phyloP scores from a whole-genome alignment of 2,797 vertebrate genomes.

The Mus caroli region DNA sequence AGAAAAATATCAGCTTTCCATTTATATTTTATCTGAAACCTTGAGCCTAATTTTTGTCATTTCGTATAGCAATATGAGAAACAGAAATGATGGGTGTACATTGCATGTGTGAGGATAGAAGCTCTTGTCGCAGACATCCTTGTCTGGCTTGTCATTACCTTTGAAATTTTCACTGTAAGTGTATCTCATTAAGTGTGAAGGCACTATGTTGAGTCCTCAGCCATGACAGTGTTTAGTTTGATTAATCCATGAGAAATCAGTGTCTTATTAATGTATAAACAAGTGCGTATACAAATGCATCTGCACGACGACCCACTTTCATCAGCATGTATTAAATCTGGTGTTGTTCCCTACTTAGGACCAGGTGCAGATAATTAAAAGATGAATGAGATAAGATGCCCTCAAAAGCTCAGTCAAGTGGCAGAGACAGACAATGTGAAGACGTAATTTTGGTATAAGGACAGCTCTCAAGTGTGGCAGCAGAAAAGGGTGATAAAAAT shows the following conservation, averaged over 20 bases:
- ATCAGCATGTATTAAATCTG: conserved; percentile 7
- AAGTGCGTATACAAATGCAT: conserved; percentile 21
- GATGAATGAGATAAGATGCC: conserved; percentile 46
- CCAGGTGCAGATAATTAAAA: conserved; percentile 62
- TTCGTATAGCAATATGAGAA: background rate
- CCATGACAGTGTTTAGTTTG: conserved; percentile 29
- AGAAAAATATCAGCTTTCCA: background rate
- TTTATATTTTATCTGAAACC: background rate
- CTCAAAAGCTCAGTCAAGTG: conserved; percentile 65
- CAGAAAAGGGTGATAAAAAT: background rate
- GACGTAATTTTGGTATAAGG: background rate
- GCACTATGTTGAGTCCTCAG: background rate
- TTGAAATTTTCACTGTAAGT: background rate
- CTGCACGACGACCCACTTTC: background rate
- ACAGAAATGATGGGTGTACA: background rate
- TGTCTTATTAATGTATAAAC: conserved; percentile 62
- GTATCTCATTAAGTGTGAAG: conserved; percentile 37
- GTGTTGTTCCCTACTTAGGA: background rate
- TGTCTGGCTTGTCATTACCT: background rate
- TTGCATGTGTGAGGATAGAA: too few species aligned
- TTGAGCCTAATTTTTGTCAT: background rate
- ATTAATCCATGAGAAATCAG: conserved; percentile 55
- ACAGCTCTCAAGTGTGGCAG: background rate
- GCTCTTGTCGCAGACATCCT: background rate
- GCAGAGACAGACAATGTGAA: conserved; percentile 56